phyloP scores from a whole-genome alignment of 2,797 vertebrate genomes.

The Smutsia gigantea region DNA sequence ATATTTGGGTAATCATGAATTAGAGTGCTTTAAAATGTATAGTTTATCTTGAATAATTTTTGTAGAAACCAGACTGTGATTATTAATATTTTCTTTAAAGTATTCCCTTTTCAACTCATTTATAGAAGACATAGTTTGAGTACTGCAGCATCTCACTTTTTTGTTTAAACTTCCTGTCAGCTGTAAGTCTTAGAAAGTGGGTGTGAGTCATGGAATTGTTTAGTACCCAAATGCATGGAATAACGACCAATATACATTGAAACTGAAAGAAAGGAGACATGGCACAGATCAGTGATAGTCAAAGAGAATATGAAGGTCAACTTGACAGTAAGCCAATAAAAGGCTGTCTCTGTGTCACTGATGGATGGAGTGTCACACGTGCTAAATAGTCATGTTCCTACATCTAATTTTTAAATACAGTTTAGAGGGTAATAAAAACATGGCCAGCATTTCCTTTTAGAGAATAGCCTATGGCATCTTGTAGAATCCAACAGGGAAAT shows the following conservation, averaged over 20 bases:
- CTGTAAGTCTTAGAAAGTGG: not conserved
- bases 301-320: not conserved
- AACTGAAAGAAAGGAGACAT: not conserved
- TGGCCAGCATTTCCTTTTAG: not conserved
- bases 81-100: not conserved
- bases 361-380: not conserved
- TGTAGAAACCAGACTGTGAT: not conserved
- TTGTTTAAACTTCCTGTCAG: not conserved
- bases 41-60: conserved; percentile 3
- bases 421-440: not conserved
- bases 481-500: not conserved
- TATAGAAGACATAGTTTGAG: not conserved
- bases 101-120: not conserved
- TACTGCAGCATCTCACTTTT: not conserved
- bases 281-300: not conserved
- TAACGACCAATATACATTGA: not conserved
- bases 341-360: not conserved
- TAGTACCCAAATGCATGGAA: not conserved
- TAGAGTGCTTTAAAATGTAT: not conserved
- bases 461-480: not conserved
- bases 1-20: not conserved
- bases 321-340: not conserved
- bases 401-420: conserved; percentile 10
- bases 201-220: not conserved
- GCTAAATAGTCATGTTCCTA: not conserved